Percentiles rank a stretch among this genome's conserved stretches.
Evolutionary conservation across 2,113 vertebrate genomes (phyloP).

Genomic region (Odocoileus hemionus): DNA sequence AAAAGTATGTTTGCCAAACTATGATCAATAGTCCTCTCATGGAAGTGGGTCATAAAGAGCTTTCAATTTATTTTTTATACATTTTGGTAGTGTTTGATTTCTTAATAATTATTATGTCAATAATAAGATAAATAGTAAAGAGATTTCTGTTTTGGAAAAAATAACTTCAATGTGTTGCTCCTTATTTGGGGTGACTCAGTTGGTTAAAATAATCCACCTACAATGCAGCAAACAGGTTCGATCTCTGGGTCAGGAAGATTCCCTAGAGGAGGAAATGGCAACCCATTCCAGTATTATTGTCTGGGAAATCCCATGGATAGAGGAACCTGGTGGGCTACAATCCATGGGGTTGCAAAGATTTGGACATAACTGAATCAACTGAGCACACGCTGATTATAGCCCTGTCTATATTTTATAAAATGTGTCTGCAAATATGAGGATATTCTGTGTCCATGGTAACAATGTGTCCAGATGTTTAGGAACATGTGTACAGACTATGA

Average conservation of each 20-base stretch:
- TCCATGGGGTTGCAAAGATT: neutral
- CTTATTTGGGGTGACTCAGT: neutral
- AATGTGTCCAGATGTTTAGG: neutral
- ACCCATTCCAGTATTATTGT: neutral
- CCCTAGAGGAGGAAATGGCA: neutral
- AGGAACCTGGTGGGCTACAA: neutral
- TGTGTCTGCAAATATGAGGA: neutral
- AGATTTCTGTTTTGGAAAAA: neutral
- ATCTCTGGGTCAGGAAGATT: neutral
- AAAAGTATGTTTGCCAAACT: neutral
- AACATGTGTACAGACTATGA: rapidly evolving
- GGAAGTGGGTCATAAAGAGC: neutral
- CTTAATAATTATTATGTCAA: neutral
- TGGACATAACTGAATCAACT: neutral
- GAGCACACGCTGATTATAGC: neutral
- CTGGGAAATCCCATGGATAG: neutral
- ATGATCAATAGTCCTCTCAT: neutral
- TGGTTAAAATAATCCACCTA: neutral
- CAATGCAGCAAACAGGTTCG: neutral
- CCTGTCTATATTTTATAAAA: neutral
- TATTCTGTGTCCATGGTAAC: neutral
- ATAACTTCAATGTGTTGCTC: neutral
- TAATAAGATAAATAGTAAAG: neutral
- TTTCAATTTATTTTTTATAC: neutral
- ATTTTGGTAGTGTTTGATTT: neutral